Conservation (phyloP, 2,113 vertebrate genomes). For the Macaca mulatta region DNA sequence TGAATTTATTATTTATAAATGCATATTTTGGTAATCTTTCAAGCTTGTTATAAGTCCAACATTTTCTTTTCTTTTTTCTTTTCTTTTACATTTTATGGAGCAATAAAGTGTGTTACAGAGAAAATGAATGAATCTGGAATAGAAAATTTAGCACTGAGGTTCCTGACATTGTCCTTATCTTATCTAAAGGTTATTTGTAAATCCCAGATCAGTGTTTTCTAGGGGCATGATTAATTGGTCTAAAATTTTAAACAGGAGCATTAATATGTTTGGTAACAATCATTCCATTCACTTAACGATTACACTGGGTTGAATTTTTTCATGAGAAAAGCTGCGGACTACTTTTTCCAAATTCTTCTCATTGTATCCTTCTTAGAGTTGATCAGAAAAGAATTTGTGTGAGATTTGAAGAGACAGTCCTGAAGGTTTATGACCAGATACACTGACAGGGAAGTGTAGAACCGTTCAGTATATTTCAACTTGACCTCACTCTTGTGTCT, state of each 20-base stretch:
- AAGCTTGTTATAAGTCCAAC: not conserved
- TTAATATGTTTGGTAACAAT: not conserved
- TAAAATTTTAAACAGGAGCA: not conserved
- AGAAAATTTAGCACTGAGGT: not conserved
- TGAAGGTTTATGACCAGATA: not conserved
- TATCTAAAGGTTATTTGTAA: not conserved
- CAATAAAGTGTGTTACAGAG: not conserved
- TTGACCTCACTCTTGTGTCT: not conserved
- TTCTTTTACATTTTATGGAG: not conserved
- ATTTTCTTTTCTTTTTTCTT: not conserved
- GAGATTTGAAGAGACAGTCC: not conserved
- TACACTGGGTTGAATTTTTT: not conserved
- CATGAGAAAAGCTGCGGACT: not conserved
- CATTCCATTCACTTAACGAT: not conserved
- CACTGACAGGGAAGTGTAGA: too few relatives aligned
- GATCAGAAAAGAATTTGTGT: not conserved
- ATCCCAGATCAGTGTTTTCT: not conserved
- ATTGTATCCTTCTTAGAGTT: not conserved
- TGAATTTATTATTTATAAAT: not conserved
- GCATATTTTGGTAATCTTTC: not conserved
- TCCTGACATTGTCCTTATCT: not conserved
- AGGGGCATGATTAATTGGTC: not conserved
- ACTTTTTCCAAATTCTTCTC: not conserved
- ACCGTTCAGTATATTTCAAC: too few relatives aligned
- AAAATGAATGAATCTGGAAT: not conserved